Percentiles rank a stretch among this genome's conserved stretches.
phyloP scores from a whole-genome alignment of 2,888 invertebrate species.

The Odontothrips loti region DNA sequence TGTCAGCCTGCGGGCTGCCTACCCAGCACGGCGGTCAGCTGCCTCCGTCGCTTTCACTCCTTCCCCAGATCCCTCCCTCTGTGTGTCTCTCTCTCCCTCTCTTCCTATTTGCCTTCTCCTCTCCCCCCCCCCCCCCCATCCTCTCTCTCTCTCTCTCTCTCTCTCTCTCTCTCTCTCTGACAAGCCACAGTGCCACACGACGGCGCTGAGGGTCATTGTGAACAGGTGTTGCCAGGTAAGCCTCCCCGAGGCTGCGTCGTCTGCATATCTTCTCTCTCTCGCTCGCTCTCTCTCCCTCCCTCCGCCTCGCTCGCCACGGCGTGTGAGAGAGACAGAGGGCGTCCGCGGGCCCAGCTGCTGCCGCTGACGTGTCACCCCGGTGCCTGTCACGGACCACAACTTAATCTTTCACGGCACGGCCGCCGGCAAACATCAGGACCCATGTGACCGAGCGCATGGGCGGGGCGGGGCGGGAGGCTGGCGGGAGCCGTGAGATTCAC shows the following conservation, averaged over 20 bases:
- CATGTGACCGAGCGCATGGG: no score
- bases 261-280: neutral
- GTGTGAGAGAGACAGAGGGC: neutral
- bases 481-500: no score
- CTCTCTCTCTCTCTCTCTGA: neutral
- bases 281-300: neutral
- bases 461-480: no score
- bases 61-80: neutral
- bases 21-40: no score
- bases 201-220: neutral
- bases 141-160: neutral
- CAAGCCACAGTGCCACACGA: neutral
- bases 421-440: no score
- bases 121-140: neutral
- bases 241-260: neutral
- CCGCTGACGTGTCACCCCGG: neutral
- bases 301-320: neutral
- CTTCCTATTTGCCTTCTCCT: neutral
- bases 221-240: neutral
- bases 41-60: neutral
- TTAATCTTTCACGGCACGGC: neutral
- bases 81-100: neutral
- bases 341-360: neutral
- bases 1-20: no score
- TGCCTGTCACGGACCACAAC: constrained; percentile 4